Evolutionary conservation across 2,797 vertebrate genomes (phyloP).

Genomic region (Acanthurus lineatus): DNA sequence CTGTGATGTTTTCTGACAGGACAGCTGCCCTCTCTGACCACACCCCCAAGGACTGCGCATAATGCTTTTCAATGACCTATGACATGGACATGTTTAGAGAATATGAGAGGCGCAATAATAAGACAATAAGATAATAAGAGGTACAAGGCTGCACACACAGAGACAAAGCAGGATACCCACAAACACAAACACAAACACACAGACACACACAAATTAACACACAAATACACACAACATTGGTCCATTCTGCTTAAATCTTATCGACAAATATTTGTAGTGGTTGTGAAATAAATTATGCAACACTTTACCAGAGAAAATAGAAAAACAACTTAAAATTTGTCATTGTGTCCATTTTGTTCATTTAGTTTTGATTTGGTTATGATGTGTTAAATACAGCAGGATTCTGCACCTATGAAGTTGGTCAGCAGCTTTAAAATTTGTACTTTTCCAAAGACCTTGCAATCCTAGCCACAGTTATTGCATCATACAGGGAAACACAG

Average conservation of each 20-base stretch:
- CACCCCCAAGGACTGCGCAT: constrained; percentile 84
- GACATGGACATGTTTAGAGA: neutral
- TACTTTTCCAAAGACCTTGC: neutral
- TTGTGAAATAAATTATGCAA: too few relatives aligned
- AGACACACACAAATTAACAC: neutral
- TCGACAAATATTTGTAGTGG: neutral
- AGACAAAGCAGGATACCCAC: too few relatives aligned
- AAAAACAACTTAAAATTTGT: too few relatives aligned
- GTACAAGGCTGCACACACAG: neutral
- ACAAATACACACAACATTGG: neutral
- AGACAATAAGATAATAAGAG: too few relatives aligned
- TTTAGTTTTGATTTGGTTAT: too few relatives aligned
- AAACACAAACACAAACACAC: too few relatives aligned
- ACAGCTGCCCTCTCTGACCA: constrained; percentile 39
- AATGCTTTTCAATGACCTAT: constrained; percentile 92
- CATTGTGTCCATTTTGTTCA: too few relatives aligned
- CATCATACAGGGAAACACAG: neutral
- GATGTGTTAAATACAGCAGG: neutral
- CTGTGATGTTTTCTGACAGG: constrained; percentile 57
- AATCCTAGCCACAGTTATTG: neutral
- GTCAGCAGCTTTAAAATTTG: neutral
- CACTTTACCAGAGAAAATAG: too few relatives aligned
- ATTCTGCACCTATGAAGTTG: neutral
- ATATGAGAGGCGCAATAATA: neutral
- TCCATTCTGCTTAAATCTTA: neutral